Conservation (phyloP, 1,140 invertebrate species). For the Lucilia sericata region DNA sequence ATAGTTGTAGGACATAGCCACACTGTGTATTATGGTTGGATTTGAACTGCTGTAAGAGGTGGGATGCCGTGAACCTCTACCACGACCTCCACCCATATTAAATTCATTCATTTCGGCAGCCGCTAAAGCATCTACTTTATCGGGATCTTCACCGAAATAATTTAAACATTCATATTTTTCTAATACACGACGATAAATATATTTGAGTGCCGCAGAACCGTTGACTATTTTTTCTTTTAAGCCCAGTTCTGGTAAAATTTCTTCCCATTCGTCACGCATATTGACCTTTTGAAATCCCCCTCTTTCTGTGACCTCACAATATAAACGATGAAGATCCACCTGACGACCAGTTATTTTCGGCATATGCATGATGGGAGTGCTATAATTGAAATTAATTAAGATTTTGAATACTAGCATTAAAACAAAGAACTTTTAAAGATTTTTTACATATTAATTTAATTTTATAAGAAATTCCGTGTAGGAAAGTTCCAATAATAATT, state of each 20-base stretch:
- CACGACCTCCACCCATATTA: slow-evolving; percentile 67
- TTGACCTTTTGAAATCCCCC: slow-evolving; percentile 94
- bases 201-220: slow-evolving; percentile 86
- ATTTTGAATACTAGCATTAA: too few species aligned
- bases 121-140: slow-evolving; percentile 81
- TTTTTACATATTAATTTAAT: too few species aligned
- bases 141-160: slow-evolving; percentile 81
- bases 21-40: slow-evolving; percentile 68
- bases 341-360: slow-evolving; percentile 89
- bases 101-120: slow-evolving; percentile 69
- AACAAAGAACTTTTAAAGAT: too few species aligned
- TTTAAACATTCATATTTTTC: slow-evolving; percentile 69
- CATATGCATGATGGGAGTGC: slow-evolving; percentile 79
- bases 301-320: slow-evolving; percentile 88
- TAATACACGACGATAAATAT: slow-evolving; percentile 87
- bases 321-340: slow-evolving; percentile 91
- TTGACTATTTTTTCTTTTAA: slow-evolving; percentile 86
- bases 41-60: slow-evolving; percentile 21
- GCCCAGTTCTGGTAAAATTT: slow-evolving; percentile 81
- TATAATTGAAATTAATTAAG: slow-evolving; percentile 67
- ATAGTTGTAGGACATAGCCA: slow-evolving; percentile 86
- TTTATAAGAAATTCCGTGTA: too few species aligned
- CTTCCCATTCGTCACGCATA: slow-evolving; percentile 84
- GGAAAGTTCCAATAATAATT: too few species aligned
- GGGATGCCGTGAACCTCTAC: slow-evolving; percentile 47